Evolutionary conservation across 2,888 invertebrate species (phyloP).

Genomic region (Thalpophila matura): DNA sequence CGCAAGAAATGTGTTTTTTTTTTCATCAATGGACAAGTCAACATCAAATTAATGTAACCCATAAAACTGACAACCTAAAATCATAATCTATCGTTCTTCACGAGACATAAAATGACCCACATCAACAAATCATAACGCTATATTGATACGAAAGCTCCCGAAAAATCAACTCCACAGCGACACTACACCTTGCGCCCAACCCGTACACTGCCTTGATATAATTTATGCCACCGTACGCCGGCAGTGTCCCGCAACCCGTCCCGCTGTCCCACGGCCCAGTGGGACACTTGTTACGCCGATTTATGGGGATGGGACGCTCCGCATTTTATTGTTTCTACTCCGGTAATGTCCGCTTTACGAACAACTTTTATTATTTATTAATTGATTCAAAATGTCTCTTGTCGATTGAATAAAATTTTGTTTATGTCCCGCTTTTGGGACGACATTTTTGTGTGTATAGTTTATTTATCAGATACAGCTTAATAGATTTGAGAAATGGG

Average conservation of each 20-base stretch:
- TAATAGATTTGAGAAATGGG: constrained; percentile 64
- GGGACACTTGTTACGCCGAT: constrained; percentile 78
- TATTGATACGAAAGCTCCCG: constrained; percentile 6
- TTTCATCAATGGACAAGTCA: neutral
- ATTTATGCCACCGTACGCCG: constrained; percentile 73
- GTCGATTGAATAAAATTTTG: constrained; percentile 70
- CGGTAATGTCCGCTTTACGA: constrained; percentile 64
- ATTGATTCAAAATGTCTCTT: constrained; percentile 74
- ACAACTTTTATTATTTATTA: constrained; percentile 82
- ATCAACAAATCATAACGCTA: neutral
- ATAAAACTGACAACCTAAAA: no score
- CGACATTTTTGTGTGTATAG: constrained; percentile 56
- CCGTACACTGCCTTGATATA: constrained; percentile 61
- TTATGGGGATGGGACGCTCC: constrained; percentile 73
- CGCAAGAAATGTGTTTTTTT: neutral
- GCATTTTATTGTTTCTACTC: constrained; percentile 71
- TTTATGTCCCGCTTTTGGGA: constrained; percentile 55
- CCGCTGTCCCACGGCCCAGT: constrained; percentile 60
- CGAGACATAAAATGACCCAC: neutral
- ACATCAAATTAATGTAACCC: neutral
- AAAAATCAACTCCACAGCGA: constrained; percentile 41
- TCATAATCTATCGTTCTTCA: no score
- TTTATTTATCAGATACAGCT: constrained; percentile 63
- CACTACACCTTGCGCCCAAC: constrained; percentile 51
- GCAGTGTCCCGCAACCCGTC: constrained; percentile 52